Conservation (phyloP, 2,888 invertebrate species). For the Drosophila melanosoma region DNA sequence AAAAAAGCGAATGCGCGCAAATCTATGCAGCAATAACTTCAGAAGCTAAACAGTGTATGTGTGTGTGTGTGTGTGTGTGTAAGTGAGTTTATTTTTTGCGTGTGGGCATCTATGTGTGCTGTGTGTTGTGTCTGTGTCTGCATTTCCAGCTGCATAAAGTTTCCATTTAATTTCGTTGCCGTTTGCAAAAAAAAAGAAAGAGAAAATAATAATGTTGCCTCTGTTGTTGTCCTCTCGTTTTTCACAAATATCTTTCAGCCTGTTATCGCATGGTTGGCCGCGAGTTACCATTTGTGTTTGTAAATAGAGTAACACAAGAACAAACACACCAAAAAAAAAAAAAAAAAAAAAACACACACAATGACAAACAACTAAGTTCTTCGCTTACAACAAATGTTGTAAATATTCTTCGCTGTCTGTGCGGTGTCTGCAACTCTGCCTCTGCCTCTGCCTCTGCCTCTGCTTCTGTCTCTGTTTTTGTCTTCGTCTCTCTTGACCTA, state of each 20-base stretch:
- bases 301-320: conserved; percentile 46
- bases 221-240: conserved; percentile 40
- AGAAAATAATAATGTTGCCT: conserved; percentile 6
- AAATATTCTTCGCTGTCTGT: conserved; percentile 65
- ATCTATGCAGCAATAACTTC: conserved; percentile 70
- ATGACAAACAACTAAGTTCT: not conserved
- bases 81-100: conserved; percentile 4
- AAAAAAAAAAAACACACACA: no score
- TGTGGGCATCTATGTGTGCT: conserved; percentile 19
- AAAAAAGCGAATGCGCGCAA: conserved; percentile 50
- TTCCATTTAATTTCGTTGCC: conserved; percentile 77
- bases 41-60: conserved; percentile 48
- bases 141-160: conserved; percentile 77
- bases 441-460: conserved; percentile 4
- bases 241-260: conserved; percentile 41
- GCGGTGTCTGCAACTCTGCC: conserved; percentile 50
- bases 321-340: conserved; percentile 26
- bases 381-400: conserved; percentile 23
- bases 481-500: not conserved
- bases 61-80: conserved; percentile 13
- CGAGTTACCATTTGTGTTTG: conserved; percentile 68
- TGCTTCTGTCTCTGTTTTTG: not conserved
- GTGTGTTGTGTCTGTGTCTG: conserved; percentile 40
- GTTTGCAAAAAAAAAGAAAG: conserved; percentile 35
- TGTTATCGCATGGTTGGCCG: conserved; percentile 69